Evolutionary conservation across 2,888 invertebrate species (phyloP).

Genomic region (Caenorhabditis macrosperma): DNA sequence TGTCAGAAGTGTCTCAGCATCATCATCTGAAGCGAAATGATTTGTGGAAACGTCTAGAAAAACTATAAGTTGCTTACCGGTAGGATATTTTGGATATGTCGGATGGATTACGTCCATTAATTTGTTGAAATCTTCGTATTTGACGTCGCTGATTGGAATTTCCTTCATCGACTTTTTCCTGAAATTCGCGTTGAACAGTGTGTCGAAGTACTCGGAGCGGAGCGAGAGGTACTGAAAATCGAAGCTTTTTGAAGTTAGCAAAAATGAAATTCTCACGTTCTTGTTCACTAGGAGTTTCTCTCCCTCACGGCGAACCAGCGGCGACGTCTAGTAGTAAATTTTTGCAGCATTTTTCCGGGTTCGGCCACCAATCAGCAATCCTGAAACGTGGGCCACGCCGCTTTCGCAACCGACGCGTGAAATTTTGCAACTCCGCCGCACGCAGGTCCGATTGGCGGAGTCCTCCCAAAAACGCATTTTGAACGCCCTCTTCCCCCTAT

Average conservation of each 20-base stretch:
- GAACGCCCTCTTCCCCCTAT: too few relatives aligned
- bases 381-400: too few relatives aligned
- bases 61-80: conserved; percentile 4
- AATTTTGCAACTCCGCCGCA: too few relatives aligned
- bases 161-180: background rate
- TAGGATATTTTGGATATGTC: conserved; percentile 2
- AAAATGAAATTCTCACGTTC: too few relatives aligned
- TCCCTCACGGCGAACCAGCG: background rate
- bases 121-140: background rate
- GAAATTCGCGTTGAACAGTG: background rate
- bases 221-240: conserved; percentile 3
- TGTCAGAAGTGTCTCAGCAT: background rate
- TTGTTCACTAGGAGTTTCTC: background rate
- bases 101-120: conserved; percentile 3
- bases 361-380: too few relatives aligned
- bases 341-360: too few relatives aligned
- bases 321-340: too few relatives aligned
- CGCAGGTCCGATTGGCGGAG: too few relatives aligned
- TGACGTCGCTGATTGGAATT: background rate
- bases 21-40: conserved; percentile 14
- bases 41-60: background rate
- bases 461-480: too few relatives aligned
- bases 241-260: too few relatives aligned
- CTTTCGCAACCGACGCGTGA: too few relatives aligned
- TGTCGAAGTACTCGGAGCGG: conserved; percentile 1